Conservation (phyloP, 53 echinoderm and acorn worm species). For the Antedon mediterranea region DNA sequence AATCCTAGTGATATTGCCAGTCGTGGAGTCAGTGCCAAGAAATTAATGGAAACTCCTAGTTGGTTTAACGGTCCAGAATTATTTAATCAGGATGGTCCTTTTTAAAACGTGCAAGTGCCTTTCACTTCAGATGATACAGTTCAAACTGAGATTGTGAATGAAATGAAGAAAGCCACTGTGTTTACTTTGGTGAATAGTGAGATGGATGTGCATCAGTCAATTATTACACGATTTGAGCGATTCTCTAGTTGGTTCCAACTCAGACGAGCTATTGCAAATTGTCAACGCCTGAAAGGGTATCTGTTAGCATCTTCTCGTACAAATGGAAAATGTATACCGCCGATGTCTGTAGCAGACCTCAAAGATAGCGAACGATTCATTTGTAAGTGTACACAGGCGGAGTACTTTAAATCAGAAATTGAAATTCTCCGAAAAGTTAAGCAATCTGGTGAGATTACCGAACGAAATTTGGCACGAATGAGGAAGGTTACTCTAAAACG, state of each 20-base stretch:
- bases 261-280: not conserved
- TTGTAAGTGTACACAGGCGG: not conserved
- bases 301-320: not conserved
- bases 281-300: not conserved
- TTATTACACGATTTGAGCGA: not conserved
- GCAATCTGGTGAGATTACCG: not conserved
- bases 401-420: not conserved
- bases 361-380: not conserved
- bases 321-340: not conserved
- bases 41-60: not conserved
- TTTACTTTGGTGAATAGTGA: too few relatives aligned
- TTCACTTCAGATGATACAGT: too few relatives aligned
- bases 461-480: not conserved
- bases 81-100: not conserved
- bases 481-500: not conserved
- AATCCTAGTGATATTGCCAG: conserved; percentile 27
- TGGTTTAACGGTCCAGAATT: conserved; percentile 20
- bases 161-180: not conserved
- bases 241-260: not conserved
- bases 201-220: not conserved
- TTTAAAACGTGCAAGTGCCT: not conserved
- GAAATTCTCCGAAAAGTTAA: conserved; percentile 4
- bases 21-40: conserved; percentile 1
- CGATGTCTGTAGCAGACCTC: not conserved
- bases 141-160: not conserved